Base-by-base conservation (phyloP, 2,888 invertebrate species). In the Trissonchulus latispiculum region DNA sequence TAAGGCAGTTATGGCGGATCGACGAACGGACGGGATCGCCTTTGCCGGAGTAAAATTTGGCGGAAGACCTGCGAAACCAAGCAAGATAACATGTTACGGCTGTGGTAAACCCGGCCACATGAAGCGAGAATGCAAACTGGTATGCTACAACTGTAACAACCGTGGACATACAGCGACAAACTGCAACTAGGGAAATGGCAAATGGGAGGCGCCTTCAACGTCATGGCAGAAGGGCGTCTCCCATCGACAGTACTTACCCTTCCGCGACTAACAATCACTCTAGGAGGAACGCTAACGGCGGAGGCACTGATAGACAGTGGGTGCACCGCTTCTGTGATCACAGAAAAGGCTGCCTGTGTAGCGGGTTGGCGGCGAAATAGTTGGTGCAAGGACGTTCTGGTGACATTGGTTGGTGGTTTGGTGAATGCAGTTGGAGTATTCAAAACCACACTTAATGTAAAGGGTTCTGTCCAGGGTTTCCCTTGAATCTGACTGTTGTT, bases 1-100 rank as follows among this genome's bases (percentile, higher is more conserved):
- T 15, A 64, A 64, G 66, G 31, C 66, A 64, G 35, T 64, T 8
- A 64, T 64, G 31, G 66, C 66, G 8, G 66, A 64, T 64, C 8
- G 66, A 28, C 66, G 32, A 15, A 8, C 8, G 23, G 48, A 48
- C 48, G 23, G 8, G 23, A 23, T 48, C 23, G 66, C 32, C 66
- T 33, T 29, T 18, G 35, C 66, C 8, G 66, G 66, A 32, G 66
- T 18, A 32, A 64, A n/a, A 64, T 15, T 18, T 64, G 31, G 66
- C n/a, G 35, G 35, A 15, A 64, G n/a, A 18, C 28, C 28, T 28
- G 23, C 59, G 59, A 23, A 59, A 59, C 28, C 59, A 28, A 32
- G 66, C 18, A 29, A 33, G 28, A n/a, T 32, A 32, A 28, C 18
- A 32, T 64, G 66, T 28, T 64, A 64, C n/a, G 66, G 66, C 8